phyloP scores from a whole-genome alignment of 1,140 invertebrate species.

The Nautilus pompilius region DNA sequence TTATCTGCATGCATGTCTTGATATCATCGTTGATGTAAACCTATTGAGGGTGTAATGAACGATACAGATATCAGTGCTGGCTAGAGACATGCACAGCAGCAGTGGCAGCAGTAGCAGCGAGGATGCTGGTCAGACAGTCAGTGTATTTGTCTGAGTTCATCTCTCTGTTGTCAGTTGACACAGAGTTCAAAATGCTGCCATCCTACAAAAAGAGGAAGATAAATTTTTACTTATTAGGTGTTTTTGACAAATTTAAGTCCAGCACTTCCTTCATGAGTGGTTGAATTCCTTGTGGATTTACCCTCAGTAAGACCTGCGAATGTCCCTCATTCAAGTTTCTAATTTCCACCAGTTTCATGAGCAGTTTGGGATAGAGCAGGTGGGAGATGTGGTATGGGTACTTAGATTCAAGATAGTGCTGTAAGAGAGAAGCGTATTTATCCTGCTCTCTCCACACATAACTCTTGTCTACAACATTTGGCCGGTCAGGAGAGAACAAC shows the following conservation, averaged over 20 bases:
- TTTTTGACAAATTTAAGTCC: constrained; percentile 45
- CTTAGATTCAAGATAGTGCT: constrained; percentile 58
- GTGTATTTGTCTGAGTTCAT: no score
- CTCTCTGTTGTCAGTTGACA: no score
- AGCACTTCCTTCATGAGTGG: constrained; percentile 56
- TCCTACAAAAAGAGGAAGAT: no score
- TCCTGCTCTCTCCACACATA: constrained; percentile 56
- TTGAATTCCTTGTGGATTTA: constrained; percentile 55
- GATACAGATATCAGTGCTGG: no score
- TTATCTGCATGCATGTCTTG: no score
- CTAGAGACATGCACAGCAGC: no score
- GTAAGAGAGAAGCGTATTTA: constrained; percentile 57
- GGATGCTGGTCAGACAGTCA: no score
- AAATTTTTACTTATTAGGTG: constrained; percentile 11
- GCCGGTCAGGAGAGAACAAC: constrained; percentile 59
- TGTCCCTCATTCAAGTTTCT: constrained; percentile 61
- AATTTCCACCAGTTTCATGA: constrained; percentile 60
- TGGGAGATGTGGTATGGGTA: constrained; percentile 49
- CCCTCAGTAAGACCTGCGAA: constrained; percentile 57
- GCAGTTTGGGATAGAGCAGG: constrained; percentile 57
- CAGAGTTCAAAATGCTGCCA: no score
- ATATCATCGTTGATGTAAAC: no score
- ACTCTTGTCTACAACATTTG: constrained; percentile 50
- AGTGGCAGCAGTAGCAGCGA: no score
- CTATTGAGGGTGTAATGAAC: no score